Base-by-base conservation (phyloP, 2,113 vertebrate species). In the Sylvia atricapilla region DNA sequence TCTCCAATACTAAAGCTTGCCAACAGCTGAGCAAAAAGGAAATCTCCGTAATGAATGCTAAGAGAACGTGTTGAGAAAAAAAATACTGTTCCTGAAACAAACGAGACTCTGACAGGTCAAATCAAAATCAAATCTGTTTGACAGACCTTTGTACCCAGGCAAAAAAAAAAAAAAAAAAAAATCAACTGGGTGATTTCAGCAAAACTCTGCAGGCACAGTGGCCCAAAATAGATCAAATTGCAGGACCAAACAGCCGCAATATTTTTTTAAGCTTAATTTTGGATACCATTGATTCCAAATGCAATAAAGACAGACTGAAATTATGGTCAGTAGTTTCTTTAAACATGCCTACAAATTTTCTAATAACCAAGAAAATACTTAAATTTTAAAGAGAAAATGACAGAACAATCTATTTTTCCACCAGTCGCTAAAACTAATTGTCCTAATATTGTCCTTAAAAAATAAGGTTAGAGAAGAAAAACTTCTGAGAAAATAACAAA, bases 401-500 rank as follows among this genome's bases (percentile, higher is more conserved):
- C 7, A 58, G 24, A 80, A 70, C 0, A 1, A 74, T 50, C 21
- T 66, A 74, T 70, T 66, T 69, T 84, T 18, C 66, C 59, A 60
- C 24, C 76, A 60, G 24, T 25, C 8, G 1, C 68, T 90, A 60
- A 59, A 69, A 78, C 44, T 25, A 60, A 41, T 39, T 92, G 63
- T 82, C 63, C 55, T 47, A 69, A 90, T 68, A 72, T 2, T 60
- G 80, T 80, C 84, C 76, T 84, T 66, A 83, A 94, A 94, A 93
- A 95, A 74, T 9, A 85, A 4, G n/a, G 94, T 87, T 94, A 85
- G 53, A 90, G 82, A 89, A 35, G 84, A 87, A 87, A 91, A 96
- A 59, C 84, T 87, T 94, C 83, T 73, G 77, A 95, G 73, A 84
- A 88, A 96, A 93, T 62, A 95, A 84, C 15, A 84, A 74, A 76